phyloP scores from a whole-genome alignment of 2,113 vertebrate species.

The Marcusenius ussheri region DNA sequence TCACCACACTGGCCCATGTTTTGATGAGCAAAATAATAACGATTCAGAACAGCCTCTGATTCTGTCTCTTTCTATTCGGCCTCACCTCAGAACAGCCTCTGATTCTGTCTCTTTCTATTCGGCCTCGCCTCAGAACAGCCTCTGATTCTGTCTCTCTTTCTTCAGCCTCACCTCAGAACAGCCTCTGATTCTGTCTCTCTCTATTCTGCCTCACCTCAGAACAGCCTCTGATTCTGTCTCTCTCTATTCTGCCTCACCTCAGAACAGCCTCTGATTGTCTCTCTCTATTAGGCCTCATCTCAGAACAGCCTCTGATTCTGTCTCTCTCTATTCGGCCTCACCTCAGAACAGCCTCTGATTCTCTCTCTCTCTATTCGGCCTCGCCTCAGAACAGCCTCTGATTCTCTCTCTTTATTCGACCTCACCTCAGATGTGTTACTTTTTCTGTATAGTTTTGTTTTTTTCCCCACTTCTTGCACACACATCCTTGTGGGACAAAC shows the following conservation, averaged over 20 bases:
- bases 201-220: too few relatives aligned
- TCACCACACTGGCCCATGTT: not conserved
- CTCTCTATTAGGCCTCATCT: not conserved
- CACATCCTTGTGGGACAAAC: not conserved
- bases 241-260: not conserved
- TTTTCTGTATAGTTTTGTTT: slow-evolving; percentile 2
- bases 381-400: too few relatives aligned
- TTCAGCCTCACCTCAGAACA: too few relatives aligned
- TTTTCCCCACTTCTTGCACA: not conserved
- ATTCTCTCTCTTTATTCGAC: too few relatives aligned
- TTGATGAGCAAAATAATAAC: slow-evolving; percentile 2
- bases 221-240: too few relatives aligned
- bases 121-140: too few relatives aligned
- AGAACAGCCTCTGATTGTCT: not conserved
- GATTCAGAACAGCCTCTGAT: not conserved
- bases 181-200: too few relatives aligned
- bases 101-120: too few relatives aligned
- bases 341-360: too few relatives aligned
- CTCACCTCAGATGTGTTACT: not conserved
- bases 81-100: too few relatives aligned
- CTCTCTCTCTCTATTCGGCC: too few relatives aligned
- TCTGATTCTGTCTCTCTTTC: too few relatives aligned
- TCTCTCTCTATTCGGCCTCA: not conserved
- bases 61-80: not conserved
- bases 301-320: not conserved